A percentile compares a stretch with the other conserved stretches of the same genome.
These are phyloP conservation scores for Oegoconia quadripuncta DNA, from an alignment of 2,888 invertebrate genomes.

Conservation along the genomic window DNA sequence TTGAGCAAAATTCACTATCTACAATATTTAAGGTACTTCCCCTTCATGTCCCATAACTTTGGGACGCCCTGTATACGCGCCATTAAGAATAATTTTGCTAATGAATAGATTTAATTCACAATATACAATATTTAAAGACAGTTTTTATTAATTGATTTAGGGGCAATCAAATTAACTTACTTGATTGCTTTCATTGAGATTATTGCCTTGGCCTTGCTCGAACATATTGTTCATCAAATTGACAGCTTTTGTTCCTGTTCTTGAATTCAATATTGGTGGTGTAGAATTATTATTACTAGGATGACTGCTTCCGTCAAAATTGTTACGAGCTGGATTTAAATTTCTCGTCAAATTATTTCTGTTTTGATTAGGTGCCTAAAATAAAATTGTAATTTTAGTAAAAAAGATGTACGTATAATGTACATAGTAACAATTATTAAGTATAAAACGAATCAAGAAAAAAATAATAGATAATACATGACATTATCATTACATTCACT, in stretches of 20 bases:
- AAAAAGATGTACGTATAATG: too few species aligned
- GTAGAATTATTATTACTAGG: conserved; percentile 59
- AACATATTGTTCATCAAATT: conserved; percentile 74
- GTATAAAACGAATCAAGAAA: too few species aligned
- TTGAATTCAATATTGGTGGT: conserved; percentile 48
- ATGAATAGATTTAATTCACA: too few species aligned
- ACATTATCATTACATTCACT: too few species aligned
- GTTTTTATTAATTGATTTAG: conserved; percentile 2
- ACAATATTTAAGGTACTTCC: too few species aligned
- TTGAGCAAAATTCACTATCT: too few species aligned
- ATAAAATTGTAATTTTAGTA: background rate
- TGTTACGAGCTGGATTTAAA: conserved; percentile 64
- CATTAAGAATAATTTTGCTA: too few species aligned
- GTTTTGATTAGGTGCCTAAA: conserved; percentile 63
- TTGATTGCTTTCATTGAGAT: conserved; percentile 64
- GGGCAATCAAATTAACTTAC: conserved; percentile 36
- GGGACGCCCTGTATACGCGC: too few species aligned
- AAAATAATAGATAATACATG: too few species aligned
- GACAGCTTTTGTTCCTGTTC: conserved; percentile 61
- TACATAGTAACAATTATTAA: too few species aligned
- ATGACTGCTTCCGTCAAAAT: conserved; percentile 56
- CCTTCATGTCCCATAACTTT: too few species aligned
- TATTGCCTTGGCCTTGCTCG: conserved; percentile 65
- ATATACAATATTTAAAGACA: too few species aligned
- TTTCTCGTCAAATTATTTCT: conserved; percentile 69